These are phyloP conservation scores for Lophius americanus DNA, from an alignment of 2,797 vertebrate genomes.

Conservation along the genomic window DNA sequence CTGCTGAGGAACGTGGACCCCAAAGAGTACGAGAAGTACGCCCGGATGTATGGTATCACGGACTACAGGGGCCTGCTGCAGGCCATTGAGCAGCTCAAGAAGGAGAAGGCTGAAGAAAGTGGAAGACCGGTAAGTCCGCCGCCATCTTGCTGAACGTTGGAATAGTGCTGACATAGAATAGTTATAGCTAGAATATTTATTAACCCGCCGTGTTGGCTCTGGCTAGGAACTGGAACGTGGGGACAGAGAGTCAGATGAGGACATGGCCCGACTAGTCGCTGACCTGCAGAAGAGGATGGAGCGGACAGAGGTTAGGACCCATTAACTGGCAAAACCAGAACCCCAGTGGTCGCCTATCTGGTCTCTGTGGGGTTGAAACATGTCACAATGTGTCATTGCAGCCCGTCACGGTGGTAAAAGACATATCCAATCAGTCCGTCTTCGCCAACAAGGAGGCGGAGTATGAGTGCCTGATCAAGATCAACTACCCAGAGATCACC, in stretches of 20 bases:
- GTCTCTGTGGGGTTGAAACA: no score
- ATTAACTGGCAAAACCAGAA: background rate
- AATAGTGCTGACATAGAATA: no score
- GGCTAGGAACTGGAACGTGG: slow-evolving; percentile 90
- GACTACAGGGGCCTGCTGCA: slow-evolving; percentile 98
- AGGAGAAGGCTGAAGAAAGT: slow-evolving; percentile 89
- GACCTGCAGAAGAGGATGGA: slow-evolving; percentile 97
- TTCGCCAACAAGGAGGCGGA: slow-evolving; percentile 86
- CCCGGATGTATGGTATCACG: slow-evolving; percentile 98
- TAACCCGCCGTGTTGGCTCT: background rate
- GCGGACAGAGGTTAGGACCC: slow-evolving; percentile 90
- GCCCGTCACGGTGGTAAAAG: slow-evolving; percentile 92
- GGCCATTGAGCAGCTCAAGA: slow-evolving; percentile 95
- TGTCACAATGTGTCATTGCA: slow-evolving; percentile 60
- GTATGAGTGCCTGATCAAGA: slow-evolving; percentile 96
- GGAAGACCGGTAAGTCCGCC: slow-evolving; percentile 86
- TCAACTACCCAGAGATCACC: slow-evolving; percentile 99
- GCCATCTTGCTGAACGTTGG: no score
- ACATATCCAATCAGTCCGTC: slow-evolving; percentile 90
- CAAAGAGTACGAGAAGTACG: slow-evolving; percentile 99
- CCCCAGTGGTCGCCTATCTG: no score
- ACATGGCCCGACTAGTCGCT: slow-evolving; percentile 94
- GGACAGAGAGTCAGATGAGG: slow-evolving; percentile 90
- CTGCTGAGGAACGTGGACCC: slow-evolving; percentile 98
- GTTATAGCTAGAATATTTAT: no score